Evolutionary conservation across 2,888 invertebrate species (phyloP).

Genomic region (Ochropacha duplaris): DNA sequence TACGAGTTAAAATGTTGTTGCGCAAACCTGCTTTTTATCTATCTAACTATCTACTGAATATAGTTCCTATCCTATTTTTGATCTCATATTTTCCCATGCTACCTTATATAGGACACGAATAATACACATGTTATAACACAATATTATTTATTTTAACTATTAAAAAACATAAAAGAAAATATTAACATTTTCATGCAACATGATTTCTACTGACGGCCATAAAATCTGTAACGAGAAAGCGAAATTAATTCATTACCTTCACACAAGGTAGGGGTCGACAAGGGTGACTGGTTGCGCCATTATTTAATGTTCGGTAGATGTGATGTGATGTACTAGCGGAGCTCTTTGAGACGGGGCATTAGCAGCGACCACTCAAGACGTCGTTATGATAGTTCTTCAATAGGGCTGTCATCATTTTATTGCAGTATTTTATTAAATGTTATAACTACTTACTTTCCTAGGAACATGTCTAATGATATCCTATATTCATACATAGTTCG

Average conservation of each 20-base stretch:
- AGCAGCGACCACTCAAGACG: constrained; percentile 70
- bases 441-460: neutral
- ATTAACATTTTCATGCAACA: neutral
- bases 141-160: no score
- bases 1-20: no score
- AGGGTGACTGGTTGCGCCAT: neutral
- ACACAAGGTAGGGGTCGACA: neutral
- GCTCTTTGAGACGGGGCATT: constrained; percentile 61
- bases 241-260: constrained; percentile 4
- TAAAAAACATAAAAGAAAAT: neutral
- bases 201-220: neutral
- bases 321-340: neutral
- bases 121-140: no score
- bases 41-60: no score
- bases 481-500: no score
- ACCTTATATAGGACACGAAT: no score
- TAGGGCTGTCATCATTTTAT: constrained; percentile 49
- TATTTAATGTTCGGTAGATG: neutral
- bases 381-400: constrained; percentile 47
- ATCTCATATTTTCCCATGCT: no score
- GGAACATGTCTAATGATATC: no score
- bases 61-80: no score
- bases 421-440: neutral
- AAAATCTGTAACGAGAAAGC: neutral
- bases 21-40: no score